Percentiles rank a stretch among this genome's conserved stretches.
These are phyloP conservation scores for Benitochromis conjunctus DNA, from an alignment of 2,113 vertebrate genomes.

Conservation along the genomic window DNA sequence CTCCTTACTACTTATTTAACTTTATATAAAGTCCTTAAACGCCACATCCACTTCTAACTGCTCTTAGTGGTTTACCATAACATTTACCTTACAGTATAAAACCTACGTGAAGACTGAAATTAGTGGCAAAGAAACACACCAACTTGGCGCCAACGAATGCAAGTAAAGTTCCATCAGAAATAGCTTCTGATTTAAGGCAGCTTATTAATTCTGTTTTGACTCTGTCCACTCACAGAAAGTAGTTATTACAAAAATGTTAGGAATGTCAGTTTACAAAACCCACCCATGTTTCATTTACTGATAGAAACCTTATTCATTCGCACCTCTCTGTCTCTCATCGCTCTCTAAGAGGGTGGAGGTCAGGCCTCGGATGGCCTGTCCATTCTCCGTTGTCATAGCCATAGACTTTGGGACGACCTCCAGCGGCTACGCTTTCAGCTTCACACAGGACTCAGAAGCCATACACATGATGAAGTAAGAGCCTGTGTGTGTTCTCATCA, in stretches of 20 bases:
- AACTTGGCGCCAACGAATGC: neutral
- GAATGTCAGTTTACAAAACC: neutral
- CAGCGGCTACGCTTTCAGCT: constrained; percentile 96
- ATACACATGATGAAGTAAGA: constrained; percentile 97
- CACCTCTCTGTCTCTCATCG: neutral
- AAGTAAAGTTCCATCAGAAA: neutral
- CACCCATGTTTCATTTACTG: neutral
- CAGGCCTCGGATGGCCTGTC: constrained; percentile 57
- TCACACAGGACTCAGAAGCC: constrained; percentile 86
- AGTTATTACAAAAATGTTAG: neutral
- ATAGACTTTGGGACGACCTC: constrained; percentile 96
- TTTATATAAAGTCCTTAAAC: constrained; percentile 28
- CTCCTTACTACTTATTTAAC: neutral
- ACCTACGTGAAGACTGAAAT: neutral
- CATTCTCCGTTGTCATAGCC: constrained; percentile 88
- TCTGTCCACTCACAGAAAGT: neutral
- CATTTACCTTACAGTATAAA: neutral
- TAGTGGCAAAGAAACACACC: neutral
- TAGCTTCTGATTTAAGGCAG: neutral
- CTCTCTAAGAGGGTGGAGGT: constrained; percentile 75
- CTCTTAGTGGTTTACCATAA: constrained; percentile 42
- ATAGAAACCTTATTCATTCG: neutral
- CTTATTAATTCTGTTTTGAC: neutral
- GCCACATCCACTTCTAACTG: constrained; percentile 13
- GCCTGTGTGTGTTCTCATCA: neutral